Percentiles rank a stretch among this genome's conserved stretches.
Evolutionary conservation across 2,888 invertebrate species (phyloP).

Genomic region (Pyrochroa serraticornis): DNA sequence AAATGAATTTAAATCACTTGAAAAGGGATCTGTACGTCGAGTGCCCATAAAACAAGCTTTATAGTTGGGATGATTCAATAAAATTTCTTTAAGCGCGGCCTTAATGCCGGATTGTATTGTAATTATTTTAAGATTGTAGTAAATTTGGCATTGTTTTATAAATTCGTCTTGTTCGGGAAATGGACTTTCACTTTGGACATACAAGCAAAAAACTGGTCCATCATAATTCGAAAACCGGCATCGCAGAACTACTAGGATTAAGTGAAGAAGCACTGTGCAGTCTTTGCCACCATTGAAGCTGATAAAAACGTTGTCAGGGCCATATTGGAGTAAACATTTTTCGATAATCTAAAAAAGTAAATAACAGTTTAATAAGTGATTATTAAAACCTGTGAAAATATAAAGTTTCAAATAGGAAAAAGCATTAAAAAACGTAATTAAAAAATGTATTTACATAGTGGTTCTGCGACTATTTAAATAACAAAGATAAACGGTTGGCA

Average conservation of each 20-base stretch:
- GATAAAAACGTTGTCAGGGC: constrained; percentile 79
- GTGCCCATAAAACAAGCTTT: constrained; percentile 93
- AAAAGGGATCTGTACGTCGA: constrained; percentile 84
- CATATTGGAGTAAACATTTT: constrained; percentile 67
- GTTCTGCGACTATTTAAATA: too few relatives aligned
- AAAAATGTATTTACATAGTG: too few relatives aligned
- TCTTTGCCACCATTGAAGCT: constrained; percentile 99
- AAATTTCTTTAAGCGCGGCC: constrained; percentile 68
- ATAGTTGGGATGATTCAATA: constrained; percentile 65
- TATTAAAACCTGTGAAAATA: too few relatives aligned
- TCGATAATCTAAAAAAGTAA: constrained; percentile 63
- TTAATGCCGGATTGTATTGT: constrained; percentile 75
- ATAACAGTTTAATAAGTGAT: too few relatives aligned
- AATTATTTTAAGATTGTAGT: constrained; percentile 76
- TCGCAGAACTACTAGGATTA: constrained; percentile 63
- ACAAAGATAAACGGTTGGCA: too few relatives aligned
- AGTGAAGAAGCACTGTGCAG: constrained; percentile 88
- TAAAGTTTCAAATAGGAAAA: too few relatives aligned
- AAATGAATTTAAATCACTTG: constrained; percentile 69
- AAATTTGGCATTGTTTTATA: constrained; percentile 70
- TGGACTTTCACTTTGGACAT: constrained; percentile 79
- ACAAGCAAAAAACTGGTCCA: constrained; percentile 69
- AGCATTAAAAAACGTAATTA: too few relatives aligned
- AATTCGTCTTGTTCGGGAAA: constrained; percentile 89
- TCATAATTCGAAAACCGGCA: constrained; percentile 48